Conservation (phyloP, 2,888 invertebrate genomes). For the Venustoraphidia nigricollis region DNA sequence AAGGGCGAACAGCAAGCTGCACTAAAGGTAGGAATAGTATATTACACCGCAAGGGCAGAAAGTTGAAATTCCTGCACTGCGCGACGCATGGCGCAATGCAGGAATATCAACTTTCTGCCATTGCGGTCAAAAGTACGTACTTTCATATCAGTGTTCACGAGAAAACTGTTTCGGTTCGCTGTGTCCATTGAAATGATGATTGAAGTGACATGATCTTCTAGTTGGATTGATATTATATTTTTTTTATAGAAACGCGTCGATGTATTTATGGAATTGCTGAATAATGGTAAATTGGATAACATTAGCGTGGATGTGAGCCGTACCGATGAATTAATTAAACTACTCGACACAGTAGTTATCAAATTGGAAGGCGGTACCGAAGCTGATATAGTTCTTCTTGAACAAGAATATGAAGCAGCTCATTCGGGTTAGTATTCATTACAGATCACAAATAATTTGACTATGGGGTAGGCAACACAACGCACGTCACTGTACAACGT, state of each 20-base stretch:
- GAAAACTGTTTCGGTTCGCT: too few species aligned
- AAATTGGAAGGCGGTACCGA: constrained; percentile 87
- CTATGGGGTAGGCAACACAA: too few species aligned
- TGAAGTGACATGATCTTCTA: too few species aligned
- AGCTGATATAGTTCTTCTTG: constrained; percentile 75
- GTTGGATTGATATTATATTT: constrained; percentile 8
- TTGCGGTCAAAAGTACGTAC: too few species aligned
- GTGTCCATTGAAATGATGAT: too few species aligned
- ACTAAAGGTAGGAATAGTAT: constrained; percentile 73
- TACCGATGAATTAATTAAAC: constrained; percentile 62
- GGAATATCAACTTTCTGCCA: too few species aligned
- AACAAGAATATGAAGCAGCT: constrained; percentile 38
- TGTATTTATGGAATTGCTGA: constrained; percentile 75
- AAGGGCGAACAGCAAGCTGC: constrained; percentile 74
- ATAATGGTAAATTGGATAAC: constrained; percentile 53
- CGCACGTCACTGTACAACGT: too few species aligned
- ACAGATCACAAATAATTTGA: neutral
- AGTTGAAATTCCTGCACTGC: too few species aligned
- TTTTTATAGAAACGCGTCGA: constrained; percentile 61
- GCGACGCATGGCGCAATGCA: too few species aligned
- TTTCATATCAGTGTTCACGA: too few species aligned
- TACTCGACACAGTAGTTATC: constrained; percentile 93
- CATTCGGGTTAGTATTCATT: constrained; percentile 9
- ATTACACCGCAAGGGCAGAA: too few species aligned
- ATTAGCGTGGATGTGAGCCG: constrained; percentile 77